phyloP scores from a whole-genome alignment of 2,113 vertebrate species.

The Phycodurus eques region DNA sequence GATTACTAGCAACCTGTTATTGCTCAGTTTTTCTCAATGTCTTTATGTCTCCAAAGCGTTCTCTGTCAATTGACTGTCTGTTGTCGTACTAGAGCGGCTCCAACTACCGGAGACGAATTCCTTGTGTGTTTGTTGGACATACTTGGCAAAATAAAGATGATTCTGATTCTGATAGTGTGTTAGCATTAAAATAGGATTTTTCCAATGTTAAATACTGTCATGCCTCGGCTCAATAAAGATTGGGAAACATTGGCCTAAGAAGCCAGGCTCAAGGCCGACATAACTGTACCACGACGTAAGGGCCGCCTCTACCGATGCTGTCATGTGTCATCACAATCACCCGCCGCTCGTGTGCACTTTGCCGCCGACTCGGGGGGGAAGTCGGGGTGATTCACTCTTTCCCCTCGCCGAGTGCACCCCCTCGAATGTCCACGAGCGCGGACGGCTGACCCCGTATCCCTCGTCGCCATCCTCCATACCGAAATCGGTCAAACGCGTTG shows the following conservation, averaged over 20 bases:
- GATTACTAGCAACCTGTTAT: no score
- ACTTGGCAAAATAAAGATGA: no score
- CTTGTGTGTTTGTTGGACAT: no score
- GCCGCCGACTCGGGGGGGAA: conserved; percentile 28
- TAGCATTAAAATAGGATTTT: neutral
- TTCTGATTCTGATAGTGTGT: no score
- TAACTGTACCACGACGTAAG: conserved; percentile 35
- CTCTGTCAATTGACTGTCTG: no score
- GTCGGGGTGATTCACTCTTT: conserved; percentile 43
- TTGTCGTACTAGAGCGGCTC: no score
- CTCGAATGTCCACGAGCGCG: conserved; percentile 40
- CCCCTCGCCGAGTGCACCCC: conserved; percentile 32
- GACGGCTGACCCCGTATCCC: conserved; percentile 39
- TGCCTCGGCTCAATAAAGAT: neutral
- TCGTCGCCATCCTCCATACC: neutral
- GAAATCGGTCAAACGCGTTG: neutral
- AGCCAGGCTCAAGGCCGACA: no score
- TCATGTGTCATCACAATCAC: conserved; percentile 65
- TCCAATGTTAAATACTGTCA: neutral
- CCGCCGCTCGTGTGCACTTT: conserved; percentile 53
- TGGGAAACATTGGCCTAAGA: neutral
- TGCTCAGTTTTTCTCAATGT: no score
- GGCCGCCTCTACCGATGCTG: conserved; percentile 33
- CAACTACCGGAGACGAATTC: no score
- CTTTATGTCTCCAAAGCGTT: no score